Conservation (phyloP, 1,140 invertebrate genomes). For the Eurosta solidaginis region DNA sequence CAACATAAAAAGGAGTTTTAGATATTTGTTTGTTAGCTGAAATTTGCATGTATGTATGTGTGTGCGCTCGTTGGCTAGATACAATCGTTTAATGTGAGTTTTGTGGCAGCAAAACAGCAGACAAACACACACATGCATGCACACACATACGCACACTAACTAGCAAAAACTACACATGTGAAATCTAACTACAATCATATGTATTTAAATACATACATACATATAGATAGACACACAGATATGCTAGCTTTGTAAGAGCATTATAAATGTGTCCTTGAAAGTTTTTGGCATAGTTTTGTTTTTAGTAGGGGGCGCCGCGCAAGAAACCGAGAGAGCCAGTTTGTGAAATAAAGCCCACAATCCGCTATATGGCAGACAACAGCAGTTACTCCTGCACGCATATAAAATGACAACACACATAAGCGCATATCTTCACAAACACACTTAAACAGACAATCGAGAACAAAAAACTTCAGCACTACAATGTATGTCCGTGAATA, state of each 20-base stretch:
- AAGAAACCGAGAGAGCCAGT: neutral
- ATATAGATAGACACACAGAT: no score
- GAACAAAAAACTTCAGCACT: neutral
- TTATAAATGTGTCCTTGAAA: slow-evolving; percentile 53
- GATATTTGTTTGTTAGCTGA: slow-evolving; percentile 45
- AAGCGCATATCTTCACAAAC: neutral
- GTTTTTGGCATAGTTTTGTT: slow-evolving; percentile 58
- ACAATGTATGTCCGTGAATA: neutral
- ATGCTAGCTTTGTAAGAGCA: neutral
- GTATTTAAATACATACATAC: slow-evolving; percentile 39
- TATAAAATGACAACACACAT: neutral
- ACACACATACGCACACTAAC: neutral
- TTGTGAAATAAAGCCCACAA: slow-evolving; percentile 19
- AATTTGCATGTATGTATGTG: slow-evolving; percentile 32
- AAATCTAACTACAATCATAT: neutral
- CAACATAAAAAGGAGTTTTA: slow-evolving; percentile 23
- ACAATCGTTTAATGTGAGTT: slow-evolving; percentile 5
- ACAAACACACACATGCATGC: neutral
- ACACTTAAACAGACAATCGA: neutral
- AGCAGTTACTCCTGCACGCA: neutral
- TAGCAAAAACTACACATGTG: neutral
- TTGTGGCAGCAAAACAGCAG: neutral
- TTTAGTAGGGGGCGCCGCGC: slow-evolving; percentile 22
- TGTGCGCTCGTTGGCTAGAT: neutral
- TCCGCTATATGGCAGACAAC: slow-evolving; percentile 2